These are phyloP conservation scores for Colius striatus DNA, from an alignment of 2,113 vertebrate genomes.

Conservation along the genomic window DNA sequence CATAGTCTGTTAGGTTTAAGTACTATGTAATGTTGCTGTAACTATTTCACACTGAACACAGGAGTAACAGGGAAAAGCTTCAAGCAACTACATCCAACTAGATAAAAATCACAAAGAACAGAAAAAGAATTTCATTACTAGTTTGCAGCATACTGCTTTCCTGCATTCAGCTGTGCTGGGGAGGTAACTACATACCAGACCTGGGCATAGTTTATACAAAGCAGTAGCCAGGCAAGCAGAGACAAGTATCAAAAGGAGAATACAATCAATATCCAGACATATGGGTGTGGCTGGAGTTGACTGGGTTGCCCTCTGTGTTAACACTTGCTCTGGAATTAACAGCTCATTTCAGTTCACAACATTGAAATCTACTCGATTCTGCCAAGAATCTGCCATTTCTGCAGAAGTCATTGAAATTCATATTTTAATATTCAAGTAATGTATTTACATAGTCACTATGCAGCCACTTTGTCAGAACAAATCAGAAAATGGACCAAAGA, in stretches of 20 bases:
- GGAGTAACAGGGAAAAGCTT: not conserved
- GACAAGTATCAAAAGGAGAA: not conserved
- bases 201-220: not conserved
- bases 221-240: conserved; percentile 4
- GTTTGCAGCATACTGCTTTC: not conserved
- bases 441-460: not conserved
- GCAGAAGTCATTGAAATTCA: not conserved
- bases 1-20: not conserved
- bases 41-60: not conserved
- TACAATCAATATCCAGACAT: not conserved
- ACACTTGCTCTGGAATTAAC: not conserved
- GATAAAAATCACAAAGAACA: not conserved
- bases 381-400: conserved; percentile 5
- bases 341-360: not conserved
- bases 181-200: not conserved
- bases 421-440: not conserved
- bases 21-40: not conserved
- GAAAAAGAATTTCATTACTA: not conserved
- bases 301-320: not conserved
- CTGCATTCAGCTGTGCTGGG: not conserved
- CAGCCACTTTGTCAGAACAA: not conserved
- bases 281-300: not conserved
- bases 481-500: not conserved
- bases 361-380: not conserved
- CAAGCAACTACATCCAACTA: not conserved